Conservation (phyloP, 1,140 invertebrate species). For the Zaprionus davidi region DNA sequence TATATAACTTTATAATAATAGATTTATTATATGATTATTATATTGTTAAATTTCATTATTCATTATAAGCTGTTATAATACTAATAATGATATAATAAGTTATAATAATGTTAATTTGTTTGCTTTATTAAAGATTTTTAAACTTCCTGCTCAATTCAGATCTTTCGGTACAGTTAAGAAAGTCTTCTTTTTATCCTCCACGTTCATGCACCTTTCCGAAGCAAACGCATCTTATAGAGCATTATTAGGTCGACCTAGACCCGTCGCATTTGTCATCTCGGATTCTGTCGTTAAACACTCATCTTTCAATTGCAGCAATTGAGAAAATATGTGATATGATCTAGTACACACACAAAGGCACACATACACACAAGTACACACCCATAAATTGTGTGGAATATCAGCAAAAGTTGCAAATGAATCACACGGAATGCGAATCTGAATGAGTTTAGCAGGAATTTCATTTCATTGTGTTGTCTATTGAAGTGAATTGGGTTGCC, state of each 20-base stretch:
- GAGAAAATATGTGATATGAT: conserved; percentile 15
- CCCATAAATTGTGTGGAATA: not conserved
- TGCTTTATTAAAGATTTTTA: not conserved
- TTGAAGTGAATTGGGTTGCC: not conserved
- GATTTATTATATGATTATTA: too few relatives aligned
- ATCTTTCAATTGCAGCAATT: conserved; percentile 32
- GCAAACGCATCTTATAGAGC: not conserved
- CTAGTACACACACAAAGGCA: not conserved
- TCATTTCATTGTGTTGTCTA: not conserved
- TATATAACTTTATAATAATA: too few relatives aligned
- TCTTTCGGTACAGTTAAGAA: not conserved
- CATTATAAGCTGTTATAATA: too few relatives aligned
- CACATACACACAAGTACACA: not conserved
- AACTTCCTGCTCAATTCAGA: not conserved
- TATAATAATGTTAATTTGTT: too few relatives aligned
- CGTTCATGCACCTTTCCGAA: too few relatives aligned
- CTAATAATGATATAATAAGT: too few relatives aligned
- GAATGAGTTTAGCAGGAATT: conserved; percentile 5
- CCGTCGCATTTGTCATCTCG: not conserved
- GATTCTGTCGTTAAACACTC: conserved; percentile 5
- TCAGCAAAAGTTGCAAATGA: conserved; percentile 11
- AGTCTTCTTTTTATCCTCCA: not conserved
- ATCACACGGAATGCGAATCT: conserved; percentile 6
- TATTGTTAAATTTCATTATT: too few relatives aligned
- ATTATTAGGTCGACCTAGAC: not conserved